Percentiles rank a stretch among this genome's conserved stretches.
Conservation (phyloP, 2,797 vertebrate species). For the Sebastes steindachneri region DNA sequence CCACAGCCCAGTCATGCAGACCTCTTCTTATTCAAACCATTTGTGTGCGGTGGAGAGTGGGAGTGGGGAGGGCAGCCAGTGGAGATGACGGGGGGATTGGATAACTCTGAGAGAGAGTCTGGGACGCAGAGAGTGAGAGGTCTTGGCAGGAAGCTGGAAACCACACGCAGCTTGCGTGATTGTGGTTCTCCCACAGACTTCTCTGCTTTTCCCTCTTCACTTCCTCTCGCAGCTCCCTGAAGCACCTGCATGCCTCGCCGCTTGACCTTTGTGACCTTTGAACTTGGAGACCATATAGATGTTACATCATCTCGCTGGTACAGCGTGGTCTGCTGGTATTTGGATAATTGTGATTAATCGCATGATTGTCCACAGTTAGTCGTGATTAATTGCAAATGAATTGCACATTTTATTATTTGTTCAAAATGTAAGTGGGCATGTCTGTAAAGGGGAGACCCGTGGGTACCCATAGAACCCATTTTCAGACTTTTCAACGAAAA, state of each 20-base stretch:
- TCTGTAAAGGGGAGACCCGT: no score
- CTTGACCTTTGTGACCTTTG: conserved; percentile 62
- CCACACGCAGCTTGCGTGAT: conserved; percentile 85
- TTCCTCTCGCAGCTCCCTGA: conserved; percentile 32
- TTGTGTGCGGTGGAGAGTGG: conserved; percentile 83
- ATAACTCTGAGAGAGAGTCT: conserved; percentile 83
- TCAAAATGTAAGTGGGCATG: no score
- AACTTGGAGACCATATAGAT: conserved; percentile 12
- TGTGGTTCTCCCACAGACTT: conserved; percentile 68
- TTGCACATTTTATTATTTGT: no score
- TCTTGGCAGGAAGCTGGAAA: conserved; percentile 83
- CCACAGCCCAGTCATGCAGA: conserved; percentile 88
- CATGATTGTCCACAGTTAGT: no score
- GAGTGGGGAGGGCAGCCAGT: conserved; percentile 51
- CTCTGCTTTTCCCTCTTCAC: conserved; percentile 34
- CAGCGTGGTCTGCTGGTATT: no score
- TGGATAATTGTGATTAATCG: no score
- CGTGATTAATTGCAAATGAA: no score
- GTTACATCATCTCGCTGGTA: neutral
- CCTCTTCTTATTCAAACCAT: conserved; percentile 93
- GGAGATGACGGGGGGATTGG: conserved; percentile 81
- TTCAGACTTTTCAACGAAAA: no score
- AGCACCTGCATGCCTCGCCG: conserved; percentile 79
- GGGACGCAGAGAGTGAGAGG: conserved; percentile 85
- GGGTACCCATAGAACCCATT: no score